Conservation (phyloP, 2,888 invertebrate genomes). For the Ennomos quercinarius region DNA sequence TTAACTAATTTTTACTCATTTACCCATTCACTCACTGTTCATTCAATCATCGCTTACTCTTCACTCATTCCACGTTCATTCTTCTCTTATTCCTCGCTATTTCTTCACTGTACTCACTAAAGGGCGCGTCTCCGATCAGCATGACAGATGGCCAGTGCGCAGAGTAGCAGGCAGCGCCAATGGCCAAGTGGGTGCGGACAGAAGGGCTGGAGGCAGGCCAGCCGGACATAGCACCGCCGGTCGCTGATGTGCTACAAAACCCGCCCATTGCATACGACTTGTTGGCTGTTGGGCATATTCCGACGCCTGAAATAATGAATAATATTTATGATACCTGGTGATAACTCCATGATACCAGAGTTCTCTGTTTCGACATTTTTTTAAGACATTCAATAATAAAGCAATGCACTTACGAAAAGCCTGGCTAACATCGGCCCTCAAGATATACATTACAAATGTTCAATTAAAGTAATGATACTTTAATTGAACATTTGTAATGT, state of each 20-base stretch:
- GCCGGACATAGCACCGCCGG: slow-evolving; percentile 39
- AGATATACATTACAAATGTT: too few relatives aligned
- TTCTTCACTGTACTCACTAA: slow-evolving; percentile 50
- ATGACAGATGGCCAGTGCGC: slow-evolving; percentile 70
- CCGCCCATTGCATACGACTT: slow-evolving; percentile 29
- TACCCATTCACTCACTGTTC: too few relatives aligned
- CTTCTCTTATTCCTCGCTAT: too few relatives aligned
- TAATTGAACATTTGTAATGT: too few relatives aligned
- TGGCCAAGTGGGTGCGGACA: slow-evolving; percentile 49
- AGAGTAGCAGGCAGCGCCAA: slow-evolving; percentile 49
- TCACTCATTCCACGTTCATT: too few relatives aligned
- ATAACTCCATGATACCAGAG: too few relatives aligned
- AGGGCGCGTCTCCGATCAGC: slow-evolving; percentile 60
- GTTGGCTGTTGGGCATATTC: slow-evolving; percentile 24
- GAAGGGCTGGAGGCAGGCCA: slow-evolving; percentile 38
- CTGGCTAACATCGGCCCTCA: too few relatives aligned
- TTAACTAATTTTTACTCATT: too few relatives aligned
- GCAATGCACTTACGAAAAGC: too few relatives aligned
- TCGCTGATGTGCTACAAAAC: slow-evolving; percentile 39
- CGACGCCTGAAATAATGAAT: slow-evolving; percentile 23
- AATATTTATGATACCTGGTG: background rate
- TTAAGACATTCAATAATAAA: too few relatives aligned
- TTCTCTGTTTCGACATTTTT: too few relatives aligned
- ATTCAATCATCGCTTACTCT: too few relatives aligned
- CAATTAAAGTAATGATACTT: background rate